Evolutionary conservation across 1,140 invertebrate species (phyloP), one percentile per base, ranked within the genome.

Genomic region (Microplitis demolitor): DNA sequence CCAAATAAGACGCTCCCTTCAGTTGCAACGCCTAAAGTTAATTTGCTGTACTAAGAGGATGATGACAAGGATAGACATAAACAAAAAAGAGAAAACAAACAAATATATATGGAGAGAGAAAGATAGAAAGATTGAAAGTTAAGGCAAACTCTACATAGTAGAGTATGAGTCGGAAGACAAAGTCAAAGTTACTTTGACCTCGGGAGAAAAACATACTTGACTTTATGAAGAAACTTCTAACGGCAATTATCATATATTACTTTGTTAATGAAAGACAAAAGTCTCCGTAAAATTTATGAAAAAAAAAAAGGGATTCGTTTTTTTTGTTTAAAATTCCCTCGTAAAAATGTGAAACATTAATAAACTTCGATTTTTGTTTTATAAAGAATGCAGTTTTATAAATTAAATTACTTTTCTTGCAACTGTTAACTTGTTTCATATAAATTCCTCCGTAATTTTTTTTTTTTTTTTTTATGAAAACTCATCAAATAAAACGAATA

Each of bases 1-100:
- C 63, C 63, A 66, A 66, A 66, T 66, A 66, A 66, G 63, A 37
- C 63, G 63, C 63, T 66, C 63, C 63, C 39, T 50, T n/a, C 13
- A 39, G 11, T 50, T 45, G 34, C 34, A 53, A 45, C 37, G 45
- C 45, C 45, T 45, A 9, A 24, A 53, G 63, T 53, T 66, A 37
- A 66, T 50, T 45, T 51, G 24, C 16, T 50, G 45, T 53, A 24
- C 37, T 37, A 37, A 50, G 63, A 66, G 16, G 16, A 31, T 13
- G 34, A 45, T 39, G 63, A 66, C 37, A 53, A 62, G 39, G 63
- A 33, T 8, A 37, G 24, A 66, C 39, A 11, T 39, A 2, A 8
- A 39, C 4, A 2, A 11, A 39, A 39, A 39, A 11, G 39, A 39
- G 39, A 39, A 39, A 39, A 39, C 39, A 39, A 24, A 66, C 31